Base-by-base conservation (phyloP, 2,113 vertebrate genomes). In the Spea multiplicata region DNA sequence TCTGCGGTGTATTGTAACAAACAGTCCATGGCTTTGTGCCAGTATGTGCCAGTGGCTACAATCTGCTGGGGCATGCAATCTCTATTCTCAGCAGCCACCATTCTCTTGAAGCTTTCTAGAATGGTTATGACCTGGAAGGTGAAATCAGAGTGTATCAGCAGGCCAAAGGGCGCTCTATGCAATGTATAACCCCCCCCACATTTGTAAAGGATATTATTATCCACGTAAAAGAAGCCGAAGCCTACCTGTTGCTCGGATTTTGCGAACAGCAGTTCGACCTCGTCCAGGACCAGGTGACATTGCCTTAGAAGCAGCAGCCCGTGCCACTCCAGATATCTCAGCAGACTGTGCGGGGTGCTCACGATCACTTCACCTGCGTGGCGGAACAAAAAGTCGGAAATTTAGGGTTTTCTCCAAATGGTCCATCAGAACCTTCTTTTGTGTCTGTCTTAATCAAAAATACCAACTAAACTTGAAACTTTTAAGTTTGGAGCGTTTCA, bases 251-350 rank as follows among this genome's bases (percentile, higher is more conserved):
- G 89, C 4, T 86, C 14, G 48, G 94, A 89, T 0, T 91, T 88
- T 13, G 87, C 84, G 1, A 95, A 91, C 3, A 99, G 84, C 7
- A 88, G 69, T 6, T 96, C 92, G 0, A 89, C 82, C 71, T 95
- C 93, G 66, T 99, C 95, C 65, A 99, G 84, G 71, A 97, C 82
- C 61, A 99, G 88, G 81, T 98, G 95, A 13, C 91, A 91, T 45
- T 98, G 86, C 72, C 91, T 89, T 73, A 92, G 81, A 83, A 98
- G 95, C 1, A 94, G 80, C 45, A 92, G 87, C 50, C 88, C 83
- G 55, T 93, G 89, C 46, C 81, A 81, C 1, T 88, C 85, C 75
- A 97, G 85, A 66, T 98, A 87, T 14, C 95, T 92, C 49, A 91
- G 81, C 44, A 98, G 82, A 68, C 87, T 94, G 71, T 92, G 90